These are phyloP conservation scores for Elegia similella DNA, from an alignment of 2,888 invertebrate genomes.

Conservation along the genomic window DNA sequence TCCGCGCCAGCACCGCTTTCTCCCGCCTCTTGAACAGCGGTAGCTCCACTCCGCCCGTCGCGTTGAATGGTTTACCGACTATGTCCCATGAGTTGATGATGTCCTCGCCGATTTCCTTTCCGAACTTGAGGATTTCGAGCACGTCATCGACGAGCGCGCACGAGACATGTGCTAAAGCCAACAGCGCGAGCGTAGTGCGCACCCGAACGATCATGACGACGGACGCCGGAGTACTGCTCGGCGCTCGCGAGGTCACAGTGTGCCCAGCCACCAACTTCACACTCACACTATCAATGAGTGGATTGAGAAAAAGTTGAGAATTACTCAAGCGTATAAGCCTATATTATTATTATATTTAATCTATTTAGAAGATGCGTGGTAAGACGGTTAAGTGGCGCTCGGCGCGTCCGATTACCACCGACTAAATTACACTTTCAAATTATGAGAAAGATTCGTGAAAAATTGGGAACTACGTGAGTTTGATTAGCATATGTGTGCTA, in stretches of 20 bases:
- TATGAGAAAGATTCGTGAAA: too few relatives aligned
- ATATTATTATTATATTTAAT: too few relatives aligned
- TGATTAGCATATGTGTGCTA: background rate
- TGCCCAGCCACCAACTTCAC: conserved; percentile 38
- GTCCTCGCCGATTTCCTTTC: conserved; percentile 83
- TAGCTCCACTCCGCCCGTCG: conserved; percentile 77
- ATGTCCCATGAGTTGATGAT: conserved; percentile 84
- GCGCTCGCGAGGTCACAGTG: conserved; percentile 51
- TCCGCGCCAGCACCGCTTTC: conserved; percentile 78
- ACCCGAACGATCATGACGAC: conserved; percentile 61
- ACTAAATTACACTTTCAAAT: too few relatives aligned
- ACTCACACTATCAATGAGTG: conserved; percentile 7
- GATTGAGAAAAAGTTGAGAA: too few relatives aligned
- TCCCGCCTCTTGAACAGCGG: conserved; percentile 84
- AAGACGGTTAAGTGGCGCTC: too few relatives aligned
- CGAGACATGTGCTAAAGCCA: conserved; percentile 46
- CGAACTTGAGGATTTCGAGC: conserved; percentile 80
- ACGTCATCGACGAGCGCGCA: conserved; percentile 80
- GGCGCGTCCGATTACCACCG: too few relatives aligned
- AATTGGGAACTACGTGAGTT: background rate
- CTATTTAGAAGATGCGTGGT: too few relatives aligned
- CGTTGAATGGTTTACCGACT: conserved; percentile 78
- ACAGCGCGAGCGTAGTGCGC: conserved; percentile 50
- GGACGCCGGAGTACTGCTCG: conserved; percentile 59
- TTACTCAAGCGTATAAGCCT: too few relatives aligned